These are phyloP conservation scores for Pristionchus pacificus DNA, from an alignment of 1,140 invertebrate species.

Conservation along the genomic window DNA sequence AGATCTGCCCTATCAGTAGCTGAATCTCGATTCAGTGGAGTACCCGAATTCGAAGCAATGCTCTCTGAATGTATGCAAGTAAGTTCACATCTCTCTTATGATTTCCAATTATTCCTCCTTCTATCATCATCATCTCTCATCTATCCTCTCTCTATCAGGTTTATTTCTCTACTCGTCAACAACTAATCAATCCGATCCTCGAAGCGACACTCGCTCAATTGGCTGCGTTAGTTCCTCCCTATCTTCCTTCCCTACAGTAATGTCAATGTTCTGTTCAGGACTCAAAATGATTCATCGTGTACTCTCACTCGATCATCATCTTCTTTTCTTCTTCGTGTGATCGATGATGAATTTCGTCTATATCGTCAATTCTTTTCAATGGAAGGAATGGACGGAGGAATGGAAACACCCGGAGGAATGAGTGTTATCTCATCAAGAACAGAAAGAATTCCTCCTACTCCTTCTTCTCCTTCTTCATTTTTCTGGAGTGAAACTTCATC, in stretches of 20 bases:
- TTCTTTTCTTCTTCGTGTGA: conserved; percentile 48
- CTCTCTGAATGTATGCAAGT: conserved; percentile 30
- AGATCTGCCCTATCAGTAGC: conserved; percentile 31
- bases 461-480: not conserved
- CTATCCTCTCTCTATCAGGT: not conserved
- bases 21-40: conserved; percentile 22
- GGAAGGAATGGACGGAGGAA: conserved; percentile 12
- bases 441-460: not conserved
- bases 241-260: not conserved
- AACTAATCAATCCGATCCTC: conserved; percentile 47
- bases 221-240: conserved; percentile 12
- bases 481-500: not conserved
- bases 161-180: conserved; percentile 43
- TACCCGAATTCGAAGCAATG: conserved; percentile 36
- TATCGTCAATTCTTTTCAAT: conserved; percentile 52
- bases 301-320: conserved; percentile 51
- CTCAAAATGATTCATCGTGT: conserved; percentile 47
- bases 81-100: not conserved
- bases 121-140: not conserved
- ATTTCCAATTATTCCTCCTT: not conserved
- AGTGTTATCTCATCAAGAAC: no score
- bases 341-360: conserved; percentile 55
- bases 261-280: conserved; percentile 14
- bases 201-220: conserved; percentile 43
- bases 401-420: no score